A percentile compares a stretch with the other conserved stretches of the same genome.
Conservation (phyloP, 2,888 invertebrate species). For the Portevinia maculata region DNA sequence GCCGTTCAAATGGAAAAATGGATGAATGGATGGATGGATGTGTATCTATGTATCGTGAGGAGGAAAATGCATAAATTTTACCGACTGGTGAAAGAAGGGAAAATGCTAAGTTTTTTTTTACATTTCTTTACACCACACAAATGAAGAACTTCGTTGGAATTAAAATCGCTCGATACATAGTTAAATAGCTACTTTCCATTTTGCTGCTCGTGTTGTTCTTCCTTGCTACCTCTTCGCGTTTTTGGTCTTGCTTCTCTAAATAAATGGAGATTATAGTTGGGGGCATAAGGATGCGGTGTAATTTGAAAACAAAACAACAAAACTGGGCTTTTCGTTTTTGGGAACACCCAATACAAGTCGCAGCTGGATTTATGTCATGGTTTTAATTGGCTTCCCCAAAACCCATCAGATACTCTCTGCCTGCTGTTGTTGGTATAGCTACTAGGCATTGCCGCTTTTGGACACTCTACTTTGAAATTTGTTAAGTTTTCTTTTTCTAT, state of each 20-base stretch:
- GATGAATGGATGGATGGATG: conserved; percentile 46
- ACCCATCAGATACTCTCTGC: conserved; percentile 58
- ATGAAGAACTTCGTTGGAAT: conserved; percentile 60
- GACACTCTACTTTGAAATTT: conserved; percentile 44
- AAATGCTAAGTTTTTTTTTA: conserved; percentile 30
- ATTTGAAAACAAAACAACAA: conserved; percentile 55
- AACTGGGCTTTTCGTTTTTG: conserved; percentile 77
- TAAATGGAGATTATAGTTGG: conserved; percentile 68
- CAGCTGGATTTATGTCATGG: conserved; percentile 83
- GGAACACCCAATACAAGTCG: conserved; percentile 83
- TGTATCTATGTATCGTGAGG: conserved; percentile 41
- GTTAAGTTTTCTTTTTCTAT: conserved; percentile 41
- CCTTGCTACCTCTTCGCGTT: conserved; percentile 2
- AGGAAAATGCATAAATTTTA: conserved; percentile 64
- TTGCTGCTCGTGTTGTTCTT: conserved; percentile 37
- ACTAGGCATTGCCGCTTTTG: conserved; percentile 29
- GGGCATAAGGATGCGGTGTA: conserved; percentile 66
- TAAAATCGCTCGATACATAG: conserved; percentile 62
- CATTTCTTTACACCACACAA: conserved; percentile 42
- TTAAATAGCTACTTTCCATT: conserved; percentile 55
- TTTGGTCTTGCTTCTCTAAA: conserved; percentile 39
- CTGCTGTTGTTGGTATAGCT: conserved; percentile 5
- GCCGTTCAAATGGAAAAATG: conserved; percentile 62
- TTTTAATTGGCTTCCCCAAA: conserved; percentile 82
- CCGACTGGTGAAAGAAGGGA: conserved; percentile 45